Evolutionary conservation across 1,140 invertebrate species (phyloP).

Genomic region (Gerris buenoi): DNA sequence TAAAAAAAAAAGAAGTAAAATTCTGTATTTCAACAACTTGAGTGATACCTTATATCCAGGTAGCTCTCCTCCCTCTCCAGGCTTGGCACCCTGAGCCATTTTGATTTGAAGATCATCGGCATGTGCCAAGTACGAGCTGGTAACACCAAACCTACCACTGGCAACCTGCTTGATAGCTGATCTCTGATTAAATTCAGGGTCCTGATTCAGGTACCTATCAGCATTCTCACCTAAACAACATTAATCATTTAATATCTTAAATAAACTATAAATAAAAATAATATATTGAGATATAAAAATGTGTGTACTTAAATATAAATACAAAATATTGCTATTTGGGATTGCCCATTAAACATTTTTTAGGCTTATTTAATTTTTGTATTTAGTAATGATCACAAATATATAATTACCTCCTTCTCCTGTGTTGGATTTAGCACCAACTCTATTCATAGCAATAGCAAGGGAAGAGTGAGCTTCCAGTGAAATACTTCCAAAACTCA

Average conservation of each 20-base stretch:
- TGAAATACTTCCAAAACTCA: slow-evolving; percentile 87
- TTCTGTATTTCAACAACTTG: no score
- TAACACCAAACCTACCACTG: slow-evolving; percentile 94
- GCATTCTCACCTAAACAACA: slow-evolving; percentile 69
- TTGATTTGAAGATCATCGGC: slow-evolving; percentile 94
- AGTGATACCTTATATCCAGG: slow-evolving; percentile 57
- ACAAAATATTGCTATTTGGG: no score
- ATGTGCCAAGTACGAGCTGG: slow-evolving; percentile 88
- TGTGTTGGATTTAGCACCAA: slow-evolving; percentile 59
- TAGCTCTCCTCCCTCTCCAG: slow-evolving; percentile 86
- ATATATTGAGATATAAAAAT: no score
- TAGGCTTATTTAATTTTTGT: no score
- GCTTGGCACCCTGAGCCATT: slow-evolving; percentile 97
- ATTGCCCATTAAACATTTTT: no score
- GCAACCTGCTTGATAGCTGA: slow-evolving; percentile 87
- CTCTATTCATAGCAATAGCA: slow-evolving; percentile 89
- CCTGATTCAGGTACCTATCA: slow-evolving; percentile 64
- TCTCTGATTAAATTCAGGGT: slow-evolving; percentile 58
- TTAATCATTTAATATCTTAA: no score
- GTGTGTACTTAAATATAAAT: no score
- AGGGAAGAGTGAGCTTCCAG: slow-evolving; percentile 87
- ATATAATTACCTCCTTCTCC: slow-evolving; percentile 55
- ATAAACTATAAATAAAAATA: no score
- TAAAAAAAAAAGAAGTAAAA: no score
- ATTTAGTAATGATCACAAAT: no score